These are phyloP conservation scores for Drosophila cognata DNA, from an alignment of 2,888 invertebrate genomes.

Conservation along the genomic window DNA sequence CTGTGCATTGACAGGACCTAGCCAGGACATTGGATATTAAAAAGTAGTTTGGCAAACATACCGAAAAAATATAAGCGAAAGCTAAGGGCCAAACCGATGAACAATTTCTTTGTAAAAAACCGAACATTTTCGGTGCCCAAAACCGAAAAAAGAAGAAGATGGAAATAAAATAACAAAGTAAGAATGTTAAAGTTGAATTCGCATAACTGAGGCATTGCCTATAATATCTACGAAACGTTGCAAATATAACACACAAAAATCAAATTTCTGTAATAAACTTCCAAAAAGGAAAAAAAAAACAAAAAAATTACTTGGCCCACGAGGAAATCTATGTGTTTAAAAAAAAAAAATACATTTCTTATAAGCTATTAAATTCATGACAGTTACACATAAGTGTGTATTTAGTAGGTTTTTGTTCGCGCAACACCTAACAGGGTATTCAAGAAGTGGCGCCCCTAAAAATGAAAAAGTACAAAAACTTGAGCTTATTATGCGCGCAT, in stretches of 20 bases:
- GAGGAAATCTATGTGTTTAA: background rate
- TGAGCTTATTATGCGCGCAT: constrained; percentile 79
- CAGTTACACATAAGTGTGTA: background rate
- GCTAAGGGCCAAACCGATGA: background rate
- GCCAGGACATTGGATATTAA: constrained; percentile 62
- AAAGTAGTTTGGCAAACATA: constrained; percentile 57
- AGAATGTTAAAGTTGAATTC: constrained; percentile 16
- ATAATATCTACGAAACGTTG: background rate
- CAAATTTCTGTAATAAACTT: background rate
- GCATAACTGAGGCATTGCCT: background rate
- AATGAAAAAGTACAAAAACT: constrained; percentile 48
- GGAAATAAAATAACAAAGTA: background rate
- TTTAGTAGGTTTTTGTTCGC: background rate
- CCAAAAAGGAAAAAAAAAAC: background rate
- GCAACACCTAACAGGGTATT: constrained; percentile 15
- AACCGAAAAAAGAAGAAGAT: constrained; percentile 55
- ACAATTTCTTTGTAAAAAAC: background rate
- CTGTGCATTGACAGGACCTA: constrained; percentile 5
- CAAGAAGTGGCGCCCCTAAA: background rate
- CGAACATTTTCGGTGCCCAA: constrained; percentile 46
- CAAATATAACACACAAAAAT: background rate
- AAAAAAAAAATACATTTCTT: background rate
- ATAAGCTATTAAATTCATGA: background rate
- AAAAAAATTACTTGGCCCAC: background rate
- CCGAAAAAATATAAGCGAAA: constrained; percentile 27